Evolutionary conservation across 2,797 vertebrate genomes (phyloP).

Genomic region (Macroramphosus scolopax): DNA sequence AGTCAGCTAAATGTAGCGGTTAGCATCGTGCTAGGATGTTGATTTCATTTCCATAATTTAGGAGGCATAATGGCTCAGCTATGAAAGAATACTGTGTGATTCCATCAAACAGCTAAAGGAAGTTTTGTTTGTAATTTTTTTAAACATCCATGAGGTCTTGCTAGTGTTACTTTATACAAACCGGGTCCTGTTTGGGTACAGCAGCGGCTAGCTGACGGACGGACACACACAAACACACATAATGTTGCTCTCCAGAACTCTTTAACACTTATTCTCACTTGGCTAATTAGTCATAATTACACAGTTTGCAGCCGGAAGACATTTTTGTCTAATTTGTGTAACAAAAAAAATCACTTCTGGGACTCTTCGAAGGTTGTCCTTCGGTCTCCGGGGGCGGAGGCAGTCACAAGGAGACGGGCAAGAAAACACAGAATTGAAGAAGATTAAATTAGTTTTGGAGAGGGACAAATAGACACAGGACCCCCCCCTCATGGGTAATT

Average conservation of each 20-base stretch:
- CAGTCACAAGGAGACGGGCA: too few species aligned
- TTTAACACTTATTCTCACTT: conserved; percentile 25
- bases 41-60: conserved; percentile 45
- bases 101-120: too few species aligned
- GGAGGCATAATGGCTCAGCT: conserved; percentile 11
- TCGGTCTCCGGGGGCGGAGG: conserved; percentile 12
- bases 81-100: too few species aligned
- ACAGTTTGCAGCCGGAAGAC: conserved; percentile 26
- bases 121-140: too few species aligned
- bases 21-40: conserved; percentile 21
- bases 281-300: conserved; percentile 41
- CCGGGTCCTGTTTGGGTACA: conserved; percentile 30
- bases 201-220: conserved; percentile 7
- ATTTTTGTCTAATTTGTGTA: conserved; percentile 1
- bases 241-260: conserved; percentile 9
- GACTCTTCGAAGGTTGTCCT: conserved; percentile 30
- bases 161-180: too few species aligned
- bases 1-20: too few species aligned
- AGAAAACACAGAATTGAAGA: too few species aligned
- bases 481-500: conserved; percentile 6
- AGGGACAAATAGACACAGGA: too few species aligned
- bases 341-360: conserved; percentile 34
- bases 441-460: too few species aligned
- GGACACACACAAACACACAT: conserved; percentile 13
- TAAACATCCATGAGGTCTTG: too few species aligned